A percentile compares a stretch with the other conserved stretches of the same genome.
Conservation (phyloP, 1,140 invertebrate genomes). For the Oreohelix idahoensis region DNA sequence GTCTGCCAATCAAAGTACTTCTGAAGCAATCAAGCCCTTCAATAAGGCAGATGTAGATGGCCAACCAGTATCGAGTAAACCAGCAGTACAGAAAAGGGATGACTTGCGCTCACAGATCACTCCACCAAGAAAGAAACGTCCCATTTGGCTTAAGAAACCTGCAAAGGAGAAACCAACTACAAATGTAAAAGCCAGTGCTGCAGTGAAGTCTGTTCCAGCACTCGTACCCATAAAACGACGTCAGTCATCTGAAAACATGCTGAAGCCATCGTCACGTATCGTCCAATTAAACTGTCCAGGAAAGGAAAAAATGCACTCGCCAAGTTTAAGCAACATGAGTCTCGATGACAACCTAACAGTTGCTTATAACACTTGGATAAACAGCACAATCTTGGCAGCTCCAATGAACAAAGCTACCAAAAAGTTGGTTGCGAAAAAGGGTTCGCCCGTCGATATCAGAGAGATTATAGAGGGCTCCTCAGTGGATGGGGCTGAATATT, state of each 20-base stretch:
- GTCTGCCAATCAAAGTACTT: neutral
- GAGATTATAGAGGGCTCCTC: constrained; percentile 32
- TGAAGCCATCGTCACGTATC: neutral
- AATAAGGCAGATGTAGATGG: neutral
- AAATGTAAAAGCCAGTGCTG: neutral
- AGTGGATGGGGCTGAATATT: constrained; percentile 17
- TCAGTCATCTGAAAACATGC: neutral
- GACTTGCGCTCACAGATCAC: neutral
- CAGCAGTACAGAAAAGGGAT: neutral
- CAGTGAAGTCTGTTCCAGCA: neutral
- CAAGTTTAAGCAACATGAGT: neutral
- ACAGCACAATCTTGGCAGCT: neutral
- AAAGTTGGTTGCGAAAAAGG: constrained; percentile 11
- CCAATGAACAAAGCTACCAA: constrained; percentile 23
- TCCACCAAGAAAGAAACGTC: neutral
- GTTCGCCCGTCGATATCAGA: constrained; percentile 31
- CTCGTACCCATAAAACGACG: neutral
- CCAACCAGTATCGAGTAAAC: neutral
- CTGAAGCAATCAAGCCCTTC: neutral
- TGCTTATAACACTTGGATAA: neutral
- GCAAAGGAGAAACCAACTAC: neutral
- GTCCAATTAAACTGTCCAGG: neutral
- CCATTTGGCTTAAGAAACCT: neutral
- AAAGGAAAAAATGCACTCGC: neutral
- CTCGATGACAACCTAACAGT: neutral